These are phyloP conservation scores for Luffia ferchaultella DNA, from an alignment of 2,888 invertebrate species.

Conservation along the genomic window DNA sequence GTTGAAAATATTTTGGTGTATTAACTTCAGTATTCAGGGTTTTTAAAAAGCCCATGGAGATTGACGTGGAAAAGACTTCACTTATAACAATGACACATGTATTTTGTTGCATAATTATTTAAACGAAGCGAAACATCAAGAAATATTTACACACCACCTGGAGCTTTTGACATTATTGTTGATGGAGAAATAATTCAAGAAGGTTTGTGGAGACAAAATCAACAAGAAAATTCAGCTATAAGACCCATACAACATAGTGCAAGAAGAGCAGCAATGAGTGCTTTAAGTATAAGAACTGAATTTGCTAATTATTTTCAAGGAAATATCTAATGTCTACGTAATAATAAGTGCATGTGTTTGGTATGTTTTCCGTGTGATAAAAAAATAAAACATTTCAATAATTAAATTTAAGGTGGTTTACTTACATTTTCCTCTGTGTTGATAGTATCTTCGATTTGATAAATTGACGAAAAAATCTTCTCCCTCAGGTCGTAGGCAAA, in stretches of 20 bases:
- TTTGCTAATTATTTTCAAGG: too few species aligned
- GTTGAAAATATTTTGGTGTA: constrained; percentile 16
- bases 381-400: too few species aligned
- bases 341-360: too few species aligned
- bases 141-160: constrained; percentile 3
- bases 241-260: too few species aligned
- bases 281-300: too few species aligned
- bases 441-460: not conserved
- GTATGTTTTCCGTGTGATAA: too few species aligned
- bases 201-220: not conserved
- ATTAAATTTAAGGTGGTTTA: too few species aligned
- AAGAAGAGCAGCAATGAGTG: too few species aligned
- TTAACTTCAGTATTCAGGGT: not conserved
- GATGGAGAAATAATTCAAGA: not conserved
- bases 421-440: not conserved
- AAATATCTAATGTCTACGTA: too few species aligned
- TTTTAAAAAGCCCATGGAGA: too few species aligned
- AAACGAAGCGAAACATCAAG: constrained; percentile 4
- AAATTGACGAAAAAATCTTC: constrained; percentile 1
- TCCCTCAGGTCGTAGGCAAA: not conserved
- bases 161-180: not conserved
- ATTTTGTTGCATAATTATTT: constrained; percentile 6
- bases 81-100: constrained; percentile 3
- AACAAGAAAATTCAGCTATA: too few species aligned
- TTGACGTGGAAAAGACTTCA: not conserved